Evolutionary conservation across 2,113 vertebrate genomes (phyloP).

Genomic region (Actenoides lindsayi): DNA sequence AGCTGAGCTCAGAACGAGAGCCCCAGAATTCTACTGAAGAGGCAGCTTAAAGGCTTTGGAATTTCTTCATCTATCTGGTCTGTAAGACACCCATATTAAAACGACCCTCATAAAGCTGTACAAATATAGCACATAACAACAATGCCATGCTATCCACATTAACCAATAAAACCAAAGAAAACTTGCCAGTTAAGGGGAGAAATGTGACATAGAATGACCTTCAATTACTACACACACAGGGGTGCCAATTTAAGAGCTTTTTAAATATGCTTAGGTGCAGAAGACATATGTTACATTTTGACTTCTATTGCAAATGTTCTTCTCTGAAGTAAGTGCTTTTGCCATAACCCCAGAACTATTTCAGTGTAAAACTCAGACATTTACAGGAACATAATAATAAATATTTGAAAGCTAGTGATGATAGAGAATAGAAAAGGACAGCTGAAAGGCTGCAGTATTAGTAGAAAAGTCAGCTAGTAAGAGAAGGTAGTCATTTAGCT

Average conservation of each 20-base stretch:
- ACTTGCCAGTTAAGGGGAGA: not conserved
- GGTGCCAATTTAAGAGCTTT: slow-evolving; percentile 58
- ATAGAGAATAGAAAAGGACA: slow-evolving; percentile 17
- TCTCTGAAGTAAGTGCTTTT: not conserved
- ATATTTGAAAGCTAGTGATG: slow-evolving; percentile 31
- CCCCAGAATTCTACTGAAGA: not conserved
- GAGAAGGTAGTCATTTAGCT: not conserved
- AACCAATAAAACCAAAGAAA: not conserved
- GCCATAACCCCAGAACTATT: slow-evolving; percentile 30
- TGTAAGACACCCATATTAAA: not conserved
- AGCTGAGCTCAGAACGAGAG: not conserved
- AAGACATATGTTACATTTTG: slow-evolving; percentile 39
- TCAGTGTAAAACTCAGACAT: slow-evolving; percentile 37
- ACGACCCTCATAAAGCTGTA: not conserved
- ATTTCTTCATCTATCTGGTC: not conserved
- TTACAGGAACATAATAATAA: slow-evolving; percentile 55
- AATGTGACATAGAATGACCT: slow-evolving; percentile 23
- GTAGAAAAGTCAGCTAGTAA: not conserved
- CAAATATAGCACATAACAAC: not conserved
- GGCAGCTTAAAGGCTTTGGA: not conserved
- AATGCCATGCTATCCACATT: not conserved
- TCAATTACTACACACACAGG: slow-evolving; percentile 31
- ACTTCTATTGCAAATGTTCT: slow-evolving; percentile 20
- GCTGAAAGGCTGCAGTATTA: not conserved
- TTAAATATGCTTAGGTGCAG: slow-evolving; percentile 1